phyloP scores from a whole-genome alignment of 2,797 vertebrate genomes.

The Pantherophis vulpinus region DNA sequence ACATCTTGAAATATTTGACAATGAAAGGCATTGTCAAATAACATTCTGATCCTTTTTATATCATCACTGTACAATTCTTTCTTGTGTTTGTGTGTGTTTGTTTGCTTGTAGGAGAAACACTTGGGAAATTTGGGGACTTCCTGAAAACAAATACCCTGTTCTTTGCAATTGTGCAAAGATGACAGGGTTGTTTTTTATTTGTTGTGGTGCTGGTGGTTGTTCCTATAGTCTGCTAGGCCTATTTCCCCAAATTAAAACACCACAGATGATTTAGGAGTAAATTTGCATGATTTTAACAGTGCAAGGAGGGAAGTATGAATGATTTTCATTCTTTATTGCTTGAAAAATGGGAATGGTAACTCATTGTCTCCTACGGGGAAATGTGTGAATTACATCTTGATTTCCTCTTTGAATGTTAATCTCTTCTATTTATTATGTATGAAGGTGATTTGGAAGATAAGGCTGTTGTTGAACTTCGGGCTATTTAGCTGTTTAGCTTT shows the following conservation, averaged over 20 bases:
- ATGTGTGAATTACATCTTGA: neutral
- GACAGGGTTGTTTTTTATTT: neutral
- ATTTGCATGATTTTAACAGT: neutral
- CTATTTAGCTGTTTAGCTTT: neutral
- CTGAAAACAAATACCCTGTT: conserved; percentile 34
- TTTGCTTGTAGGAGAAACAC: conserved; percentile 1
- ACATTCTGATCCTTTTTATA: conserved; percentile 36
- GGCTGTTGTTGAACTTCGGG: neutral
- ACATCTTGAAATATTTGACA: neutral
- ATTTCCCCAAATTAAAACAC: neutral
- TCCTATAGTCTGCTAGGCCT: neutral
- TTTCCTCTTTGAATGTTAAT: neutral
- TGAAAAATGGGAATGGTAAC: neutral
- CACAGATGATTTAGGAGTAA: neutral
- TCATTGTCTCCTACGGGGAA: neutral
- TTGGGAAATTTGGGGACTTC: conserved; percentile 54
- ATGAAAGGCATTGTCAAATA: neutral
- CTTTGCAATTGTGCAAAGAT: conserved; percentile 35
- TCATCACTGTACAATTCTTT: conserved; percentile 6
- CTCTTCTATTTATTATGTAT: neutral
- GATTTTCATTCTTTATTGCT: neutral
- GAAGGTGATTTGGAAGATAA: neutral
- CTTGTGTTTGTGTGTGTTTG: neutral
- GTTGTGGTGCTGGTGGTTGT: no score
- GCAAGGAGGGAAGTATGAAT: neutral